phyloP scores from a whole-genome alignment of 1,140 invertebrate species.

The Trichonephila clavipes region DNA sequence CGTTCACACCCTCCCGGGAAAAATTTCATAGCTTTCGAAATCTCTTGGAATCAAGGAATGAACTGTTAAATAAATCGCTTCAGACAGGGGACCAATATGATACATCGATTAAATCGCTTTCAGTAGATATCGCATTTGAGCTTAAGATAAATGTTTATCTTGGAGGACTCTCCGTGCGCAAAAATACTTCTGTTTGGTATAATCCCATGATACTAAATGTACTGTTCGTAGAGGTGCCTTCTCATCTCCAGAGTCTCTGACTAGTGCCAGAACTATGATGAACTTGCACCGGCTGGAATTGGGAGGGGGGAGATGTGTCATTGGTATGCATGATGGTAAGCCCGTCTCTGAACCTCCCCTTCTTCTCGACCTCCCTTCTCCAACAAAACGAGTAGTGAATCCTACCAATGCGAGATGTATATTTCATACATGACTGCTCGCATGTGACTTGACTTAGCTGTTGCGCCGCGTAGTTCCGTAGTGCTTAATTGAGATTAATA shows the following conservation, averaged over 20 bases:
- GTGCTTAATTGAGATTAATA: slow-evolving; percentile 77
- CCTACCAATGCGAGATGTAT: slow-evolving; percentile 76
- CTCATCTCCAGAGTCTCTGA: slow-evolving; percentile 56
- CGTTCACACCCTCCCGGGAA: slow-evolving; percentile 38
- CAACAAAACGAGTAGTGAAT: slow-evolving; percentile 72
- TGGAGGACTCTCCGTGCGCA: slow-evolving; percentile 38
- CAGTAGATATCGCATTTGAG: slow-evolving; percentile 62
- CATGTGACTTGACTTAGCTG: slow-evolving; percentile 74
- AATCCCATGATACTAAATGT: slow-evolving; percentile 44
- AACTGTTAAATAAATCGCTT: slow-evolving; percentile 73
- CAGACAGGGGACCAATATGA: slow-evolving; percentile 65
- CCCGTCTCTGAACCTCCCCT: background rate
- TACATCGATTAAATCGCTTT: slow-evolving; percentile 73
- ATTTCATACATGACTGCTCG: slow-evolving; percentile 76
- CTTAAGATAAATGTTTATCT: slow-evolving; percentile 63
- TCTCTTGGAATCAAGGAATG: slow-evolving; percentile 68
- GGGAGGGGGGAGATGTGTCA: slow-evolving; percentile 61
- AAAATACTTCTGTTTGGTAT: slow-evolving; percentile 66
- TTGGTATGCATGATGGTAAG: slow-evolving; percentile 74
- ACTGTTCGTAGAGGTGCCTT: slow-evolving; percentile 42
- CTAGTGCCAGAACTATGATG: slow-evolving; percentile 68
- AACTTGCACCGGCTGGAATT: slow-evolving; percentile 45
- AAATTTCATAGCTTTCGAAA: slow-evolving; percentile 60
- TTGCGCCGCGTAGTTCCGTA: slow-evolving; percentile 47
- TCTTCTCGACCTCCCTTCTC: background rate